phyloP scores from a whole-genome alignment of 1,140 invertebrate species.

The Hyles vespertilio region DNA sequence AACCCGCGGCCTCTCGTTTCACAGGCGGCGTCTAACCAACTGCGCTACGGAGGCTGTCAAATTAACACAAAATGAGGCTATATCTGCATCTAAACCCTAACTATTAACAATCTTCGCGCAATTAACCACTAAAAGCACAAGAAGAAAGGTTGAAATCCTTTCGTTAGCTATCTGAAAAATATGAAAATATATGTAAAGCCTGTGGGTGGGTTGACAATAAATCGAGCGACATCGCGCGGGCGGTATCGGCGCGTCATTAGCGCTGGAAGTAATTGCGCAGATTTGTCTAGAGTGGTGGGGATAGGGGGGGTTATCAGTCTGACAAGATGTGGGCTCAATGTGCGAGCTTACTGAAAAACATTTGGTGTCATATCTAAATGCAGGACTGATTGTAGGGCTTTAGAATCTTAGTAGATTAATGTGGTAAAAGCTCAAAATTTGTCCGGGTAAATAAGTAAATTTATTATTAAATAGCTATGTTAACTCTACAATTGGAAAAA shows the following conservation, averaged over 20 bases:
- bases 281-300: constrained; percentile 38
- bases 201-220: constrained; percentile 40
- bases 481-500: too few species aligned
- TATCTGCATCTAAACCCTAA: neutral
- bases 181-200: constrained; percentile 53
- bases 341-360: too few species aligned
- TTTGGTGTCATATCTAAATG: too few species aligned
- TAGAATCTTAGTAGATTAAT: too few species aligned
- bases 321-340: constrained; percentile 27
- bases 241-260: constrained; percentile 49
- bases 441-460: too few species aligned
- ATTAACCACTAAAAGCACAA: neutral
- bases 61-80: too few species aligned
- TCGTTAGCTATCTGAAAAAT: constrained; percentile 26
- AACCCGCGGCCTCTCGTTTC: too few species aligned
- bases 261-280: constrained; percentile 41
- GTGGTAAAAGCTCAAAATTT: too few species aligned
- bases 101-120: neutral
- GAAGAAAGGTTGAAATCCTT: constrained; percentile 29
- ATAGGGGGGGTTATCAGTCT: constrained; percentile 41
- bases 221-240: constrained; percentile 34
- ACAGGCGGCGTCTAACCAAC: too few species aligned
- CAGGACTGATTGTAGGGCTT: too few species aligned
- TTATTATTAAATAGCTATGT: too few species aligned
- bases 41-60: too few species aligned